phyloP scores from a whole-genome alignment of 2,113 vertebrate species.

The Fregetta grallaria region DNA sequence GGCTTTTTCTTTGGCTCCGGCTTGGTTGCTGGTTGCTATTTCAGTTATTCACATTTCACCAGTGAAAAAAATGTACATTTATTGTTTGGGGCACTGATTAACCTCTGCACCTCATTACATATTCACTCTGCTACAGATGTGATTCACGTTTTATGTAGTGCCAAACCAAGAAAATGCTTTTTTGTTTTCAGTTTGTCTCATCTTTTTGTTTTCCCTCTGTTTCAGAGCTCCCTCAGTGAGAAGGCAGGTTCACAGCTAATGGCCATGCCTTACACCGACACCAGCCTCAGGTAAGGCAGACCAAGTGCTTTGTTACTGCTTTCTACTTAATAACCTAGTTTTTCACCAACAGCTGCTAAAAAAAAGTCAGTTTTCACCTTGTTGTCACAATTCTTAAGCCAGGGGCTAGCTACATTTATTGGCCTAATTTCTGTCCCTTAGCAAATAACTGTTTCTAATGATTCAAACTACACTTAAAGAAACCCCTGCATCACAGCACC shows the following conservation, averaged over 20 bases:
- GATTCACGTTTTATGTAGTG: not conserved
- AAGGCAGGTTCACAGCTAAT: constrained; percentile 81
- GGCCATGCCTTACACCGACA: constrained; percentile 84
- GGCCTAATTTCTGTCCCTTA: not conserved
- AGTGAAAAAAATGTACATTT: not conserved
- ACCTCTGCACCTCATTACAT: not conserved
- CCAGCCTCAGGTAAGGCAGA: constrained; percentile 80
- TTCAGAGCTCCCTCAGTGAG: constrained; percentile 79
- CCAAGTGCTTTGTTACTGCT: not conserved
- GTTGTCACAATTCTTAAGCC: not conserved
- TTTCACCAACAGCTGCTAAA: not conserved
- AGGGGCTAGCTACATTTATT: not conserved
- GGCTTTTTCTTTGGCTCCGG: not conserved
- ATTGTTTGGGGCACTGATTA: not conserved
- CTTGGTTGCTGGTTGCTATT: not conserved
- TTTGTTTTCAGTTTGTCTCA: not conserved
- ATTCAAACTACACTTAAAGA: not conserved
- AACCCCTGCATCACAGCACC: not conserved
- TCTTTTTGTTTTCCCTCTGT: not conserved
- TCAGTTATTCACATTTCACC: not conserved
- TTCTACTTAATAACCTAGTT: not conserved
- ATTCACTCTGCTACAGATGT: not conserved
- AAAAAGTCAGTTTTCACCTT: not conserved
- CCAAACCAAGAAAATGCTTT: not conserved
- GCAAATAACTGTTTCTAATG: not conserved